Base-by-base conservation (phyloP, 2,113 vertebrate genomes). In the Oreotragus oreotragus region DNA sequence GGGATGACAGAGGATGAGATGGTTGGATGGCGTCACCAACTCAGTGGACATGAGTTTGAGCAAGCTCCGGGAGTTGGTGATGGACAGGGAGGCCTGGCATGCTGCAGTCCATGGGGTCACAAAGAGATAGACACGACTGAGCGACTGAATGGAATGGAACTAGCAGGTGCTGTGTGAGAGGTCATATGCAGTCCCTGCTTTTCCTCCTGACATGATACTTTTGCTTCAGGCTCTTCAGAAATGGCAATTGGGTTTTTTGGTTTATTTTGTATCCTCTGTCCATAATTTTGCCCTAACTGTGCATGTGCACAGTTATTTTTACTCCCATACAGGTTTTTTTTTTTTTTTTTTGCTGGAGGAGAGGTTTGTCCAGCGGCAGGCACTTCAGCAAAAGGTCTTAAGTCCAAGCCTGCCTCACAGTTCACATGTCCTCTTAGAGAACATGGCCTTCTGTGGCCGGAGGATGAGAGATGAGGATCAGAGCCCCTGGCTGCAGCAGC, bases 91-190 rank as follows among this genome's bases (percentile, higher is more conserved):
- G n/a, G 66, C n/a, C 19, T 23, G n/a, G 62, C 2, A 0, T 23
- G 66, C 19, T 23, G 19, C 64, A 70, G 64, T 70, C 64, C 64
- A 23, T 21, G n/a, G 64, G 64, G n/a, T 70, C 64, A 3, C 9
- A 70, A 70, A 70, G n/a, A 23, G 66, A 70, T 0, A 17, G 10
- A 70, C 66, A 12, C 0, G 10, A 70, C 66, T 23, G n/a, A 70
- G 66, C 0, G 0, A 23, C 66, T 13, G 19, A 73, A 73, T 0
- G 1, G n/a, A 73, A 73, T 0, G 23, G 66, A 73, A 23, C n/a
- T 39, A 70, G n/a, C 19, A 39, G 19, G 66, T 6, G 66, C 66
- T 73, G 70, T 27, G 23, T 25, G 39, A 25, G 70, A 21, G 70
- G 23, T 39, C 70, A 76, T 27, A 25, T 39, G n/a, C 10, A 39